phyloP scores from a whole-genome alignment of 2,113 vertebrate genomes.

The Hyaena hyaena region DNA sequence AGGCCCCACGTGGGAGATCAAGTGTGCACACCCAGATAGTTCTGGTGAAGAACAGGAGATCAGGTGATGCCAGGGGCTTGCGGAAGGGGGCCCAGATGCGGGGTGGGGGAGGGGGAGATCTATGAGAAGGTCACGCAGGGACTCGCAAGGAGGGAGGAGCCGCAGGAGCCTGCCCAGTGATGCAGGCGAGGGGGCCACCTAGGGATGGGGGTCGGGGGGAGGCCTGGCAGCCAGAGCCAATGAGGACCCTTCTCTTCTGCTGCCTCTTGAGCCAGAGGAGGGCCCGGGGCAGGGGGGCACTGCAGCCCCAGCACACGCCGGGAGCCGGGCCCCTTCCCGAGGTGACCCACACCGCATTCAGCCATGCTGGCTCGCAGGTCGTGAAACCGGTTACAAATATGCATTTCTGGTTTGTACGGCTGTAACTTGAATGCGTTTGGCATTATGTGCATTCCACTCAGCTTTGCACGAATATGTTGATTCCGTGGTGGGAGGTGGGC shows the following conservation, averaged over 20 bases:
- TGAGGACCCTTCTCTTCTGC: no score
- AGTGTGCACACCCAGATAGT: background rate
- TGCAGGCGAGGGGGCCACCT: background rate
- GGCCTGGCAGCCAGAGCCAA: background rate
- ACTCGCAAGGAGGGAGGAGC: no score
- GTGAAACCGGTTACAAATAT: fast-evolving
- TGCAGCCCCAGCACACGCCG: fast-evolving
- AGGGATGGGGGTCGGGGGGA: background rate
- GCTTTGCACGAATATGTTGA: fast-evolving
- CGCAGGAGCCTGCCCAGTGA: no score
- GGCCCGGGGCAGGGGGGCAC: no score
- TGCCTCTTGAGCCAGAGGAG: background rate
- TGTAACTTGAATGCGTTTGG: background rate
- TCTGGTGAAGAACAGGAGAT: background rate
- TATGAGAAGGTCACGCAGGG: background rate
- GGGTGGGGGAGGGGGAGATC: background rate
- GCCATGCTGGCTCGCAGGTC: no score
- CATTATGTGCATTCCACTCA: fast-evolving
- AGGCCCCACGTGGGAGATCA: background rate
- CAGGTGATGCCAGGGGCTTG: background rate
- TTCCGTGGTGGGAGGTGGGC: fast-evolving
- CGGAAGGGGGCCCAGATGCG: background rate
- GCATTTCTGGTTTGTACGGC: fast-evolving
- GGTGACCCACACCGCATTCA: fast-evolving
- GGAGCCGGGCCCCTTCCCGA: background rate